Evolutionary conservation across 2,888 invertebrate genomes (phyloP).

Genomic region (Dromius quadrimaculatus): DNA sequence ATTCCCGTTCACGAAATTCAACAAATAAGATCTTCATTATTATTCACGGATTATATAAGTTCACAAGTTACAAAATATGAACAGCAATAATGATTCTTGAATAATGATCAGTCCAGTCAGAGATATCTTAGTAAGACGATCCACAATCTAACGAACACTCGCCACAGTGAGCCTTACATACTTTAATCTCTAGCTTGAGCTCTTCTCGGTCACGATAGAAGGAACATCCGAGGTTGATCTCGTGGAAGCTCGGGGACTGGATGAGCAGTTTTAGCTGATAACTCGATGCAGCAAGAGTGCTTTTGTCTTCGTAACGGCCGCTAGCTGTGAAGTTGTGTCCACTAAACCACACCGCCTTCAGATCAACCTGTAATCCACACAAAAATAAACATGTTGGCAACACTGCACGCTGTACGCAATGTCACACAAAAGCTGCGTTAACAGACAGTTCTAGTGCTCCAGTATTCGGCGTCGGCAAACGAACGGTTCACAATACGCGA

Average conservation of each 20-base stretch:
- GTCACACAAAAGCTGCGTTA: not conserved
- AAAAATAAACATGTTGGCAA: constrained; percentile 9
- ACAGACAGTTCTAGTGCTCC: not conserved
- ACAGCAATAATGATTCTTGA: no score
- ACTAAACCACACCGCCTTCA: constrained; percentile 84
- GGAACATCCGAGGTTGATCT: constrained; percentile 75
- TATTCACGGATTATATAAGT: no score
- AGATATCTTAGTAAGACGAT: no score
- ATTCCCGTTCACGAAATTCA: no score
- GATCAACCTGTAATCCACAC: constrained; percentile 69
- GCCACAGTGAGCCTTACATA: constrained; percentile 60
- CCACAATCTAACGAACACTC: no score
- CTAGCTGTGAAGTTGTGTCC: constrained; percentile 78
- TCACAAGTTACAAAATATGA: no score
- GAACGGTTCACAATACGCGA: constrained; percentile 24
- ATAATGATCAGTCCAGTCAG: no score
- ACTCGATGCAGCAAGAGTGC: constrained; percentile 73
- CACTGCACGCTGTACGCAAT: constrained; percentile 11
- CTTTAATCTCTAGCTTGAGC: constrained; percentile 76
- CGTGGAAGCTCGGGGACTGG: constrained; percentile 80
- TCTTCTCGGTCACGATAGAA: constrained; percentile 78
- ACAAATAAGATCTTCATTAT: no score
- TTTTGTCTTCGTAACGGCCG: constrained; percentile 82
- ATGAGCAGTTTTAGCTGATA: constrained; percentile 78
- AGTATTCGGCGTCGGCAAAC: not conserved